Conservation (phyloP, 1,140 invertebrate genomes). For the Diorhabda elongata region DNA sequence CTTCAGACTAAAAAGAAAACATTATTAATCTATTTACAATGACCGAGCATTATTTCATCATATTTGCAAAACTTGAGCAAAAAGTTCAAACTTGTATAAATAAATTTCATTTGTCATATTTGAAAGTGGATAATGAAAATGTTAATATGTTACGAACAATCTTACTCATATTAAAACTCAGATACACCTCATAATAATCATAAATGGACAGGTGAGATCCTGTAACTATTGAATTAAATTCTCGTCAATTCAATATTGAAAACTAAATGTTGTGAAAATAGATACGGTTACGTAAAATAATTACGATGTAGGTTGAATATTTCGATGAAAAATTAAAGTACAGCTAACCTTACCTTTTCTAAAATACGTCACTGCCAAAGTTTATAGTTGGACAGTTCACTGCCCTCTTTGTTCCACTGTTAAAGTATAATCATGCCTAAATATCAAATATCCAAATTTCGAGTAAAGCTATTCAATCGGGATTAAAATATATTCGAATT, state of each 20-base stretch:
- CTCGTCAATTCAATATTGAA: too few species aligned
- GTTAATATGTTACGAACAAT: neutral
- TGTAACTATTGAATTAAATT: too few species aligned
- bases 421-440: neutral
- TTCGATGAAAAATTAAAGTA: neutral
- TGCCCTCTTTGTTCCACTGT: neutral
- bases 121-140: neutral
- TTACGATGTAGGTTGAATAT: neutral
- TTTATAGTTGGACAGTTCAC: neutral
- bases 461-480: neutral
- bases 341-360: slow-evolving; percentile 2
- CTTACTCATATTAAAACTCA: neutral
- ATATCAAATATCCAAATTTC: neutral
- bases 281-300: neutral
- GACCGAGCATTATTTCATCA: neutral
- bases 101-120: neutral
- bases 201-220: too few species aligned
- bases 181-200: too few species aligned
- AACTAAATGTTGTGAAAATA: neutral
- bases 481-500: neutral
- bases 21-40: neutral
- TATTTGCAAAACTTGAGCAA: neutral
- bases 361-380: neutral
- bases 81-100: neutral
- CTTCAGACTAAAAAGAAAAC: slow-evolving; percentile 13